Evolutionary conservation across 2,113 vertebrate genomes (phyloP).

Genomic region (Bujurquina vittata): DNA sequence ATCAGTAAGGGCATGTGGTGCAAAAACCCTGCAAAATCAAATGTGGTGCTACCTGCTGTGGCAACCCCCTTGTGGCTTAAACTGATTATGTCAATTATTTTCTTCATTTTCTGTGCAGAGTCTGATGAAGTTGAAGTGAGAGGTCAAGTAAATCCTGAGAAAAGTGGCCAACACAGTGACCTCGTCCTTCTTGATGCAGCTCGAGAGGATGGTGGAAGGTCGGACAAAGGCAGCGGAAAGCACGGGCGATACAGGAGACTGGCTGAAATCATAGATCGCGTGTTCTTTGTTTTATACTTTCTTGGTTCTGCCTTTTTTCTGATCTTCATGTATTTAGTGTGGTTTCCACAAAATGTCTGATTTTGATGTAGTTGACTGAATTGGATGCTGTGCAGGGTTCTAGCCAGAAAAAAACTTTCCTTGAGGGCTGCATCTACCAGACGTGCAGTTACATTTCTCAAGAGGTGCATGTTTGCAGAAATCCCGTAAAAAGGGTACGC

Average conservation of each 20-base stretch:
- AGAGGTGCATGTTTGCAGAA: too few species aligned
- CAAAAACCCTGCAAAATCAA: too few species aligned
- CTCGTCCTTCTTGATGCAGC: conserved; percentile 12
- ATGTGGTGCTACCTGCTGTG: too few species aligned
- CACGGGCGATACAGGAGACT: neutral
- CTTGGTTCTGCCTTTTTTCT: neutral
- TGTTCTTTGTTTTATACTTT: conserved; percentile 45
- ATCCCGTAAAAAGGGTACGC: too few species aligned
- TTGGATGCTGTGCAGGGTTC: neutral
- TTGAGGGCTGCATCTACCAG: too few species aligned
- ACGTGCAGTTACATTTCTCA: too few species aligned
- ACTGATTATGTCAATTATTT: neutral
- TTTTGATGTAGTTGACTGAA: neutral
- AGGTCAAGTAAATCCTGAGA: neutral
- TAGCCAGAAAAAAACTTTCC: too few species aligned
- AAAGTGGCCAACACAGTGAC: accelerated
- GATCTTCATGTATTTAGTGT: accelerated
- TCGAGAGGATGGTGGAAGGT: neutral
- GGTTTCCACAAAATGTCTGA: neutral
- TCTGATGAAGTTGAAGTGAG: neutral
- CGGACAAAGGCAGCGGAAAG: accelerated
- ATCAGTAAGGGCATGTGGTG: too few species aligned
- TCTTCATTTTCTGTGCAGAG: conserved; percentile 12
- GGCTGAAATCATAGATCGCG: conserved; percentile 13
- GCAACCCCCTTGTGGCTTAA: too few species aligned